A percentile compares a stretch with the other conserved stretches of the same genome.
These are phyloP conservation scores for Vombatus ursinus DNA, from an alignment of 2,113 vertebrate genomes.

Conservation along the genomic window DNA sequence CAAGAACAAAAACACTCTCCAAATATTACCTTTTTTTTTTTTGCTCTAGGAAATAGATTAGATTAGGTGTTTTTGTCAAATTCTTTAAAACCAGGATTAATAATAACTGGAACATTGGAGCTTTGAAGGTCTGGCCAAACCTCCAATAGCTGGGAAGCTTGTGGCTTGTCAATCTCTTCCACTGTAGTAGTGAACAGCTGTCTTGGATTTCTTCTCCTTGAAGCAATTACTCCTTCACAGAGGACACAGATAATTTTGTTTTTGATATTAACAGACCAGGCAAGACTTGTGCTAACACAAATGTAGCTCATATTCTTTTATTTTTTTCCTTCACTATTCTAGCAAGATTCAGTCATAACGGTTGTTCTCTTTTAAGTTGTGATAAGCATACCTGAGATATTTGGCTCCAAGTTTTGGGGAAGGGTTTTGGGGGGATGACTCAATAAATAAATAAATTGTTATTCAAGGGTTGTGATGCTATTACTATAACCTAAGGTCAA, in stretches of 20 bases:
- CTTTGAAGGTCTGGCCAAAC: slow-evolving; percentile 33
- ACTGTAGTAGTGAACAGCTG: slow-evolving; percentile 72
- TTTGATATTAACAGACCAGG: slow-evolving; percentile 76
- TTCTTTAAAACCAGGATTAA: slow-evolving; percentile 56
- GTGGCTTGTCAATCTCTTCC: slow-evolving; percentile 69
- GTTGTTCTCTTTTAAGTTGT: neutral
- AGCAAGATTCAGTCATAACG: slow-evolving; percentile 1
- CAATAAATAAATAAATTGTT: neutral
- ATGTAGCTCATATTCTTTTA: slow-evolving; percentile 71
- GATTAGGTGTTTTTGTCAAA: slow-evolving; percentile 36
- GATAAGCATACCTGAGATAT: neutral
- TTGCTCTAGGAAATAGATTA: slow-evolving; percentile 48
- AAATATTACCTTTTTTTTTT: neutral
- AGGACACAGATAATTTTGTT: slow-evolving; percentile 76
- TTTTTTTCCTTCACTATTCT: slow-evolving; percentile 23
- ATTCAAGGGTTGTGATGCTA: neutral
- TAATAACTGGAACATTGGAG: slow-evolving; percentile 65
- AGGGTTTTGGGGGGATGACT: neutral
- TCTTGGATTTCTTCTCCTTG: slow-evolving; percentile 72
- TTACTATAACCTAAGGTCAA: neutral
- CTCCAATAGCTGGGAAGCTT: slow-evolving; percentile 57
- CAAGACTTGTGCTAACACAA: slow-evolving; percentile 72
- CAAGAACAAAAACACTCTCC: slow-evolving; percentile 14
- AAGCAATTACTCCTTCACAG: slow-evolving; percentile 78
- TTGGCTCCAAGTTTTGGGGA: neutral